Evolutionary conservation across 1,140 invertebrate species (phyloP).

Genomic region (Drosophila parabipectinata): DNA sequence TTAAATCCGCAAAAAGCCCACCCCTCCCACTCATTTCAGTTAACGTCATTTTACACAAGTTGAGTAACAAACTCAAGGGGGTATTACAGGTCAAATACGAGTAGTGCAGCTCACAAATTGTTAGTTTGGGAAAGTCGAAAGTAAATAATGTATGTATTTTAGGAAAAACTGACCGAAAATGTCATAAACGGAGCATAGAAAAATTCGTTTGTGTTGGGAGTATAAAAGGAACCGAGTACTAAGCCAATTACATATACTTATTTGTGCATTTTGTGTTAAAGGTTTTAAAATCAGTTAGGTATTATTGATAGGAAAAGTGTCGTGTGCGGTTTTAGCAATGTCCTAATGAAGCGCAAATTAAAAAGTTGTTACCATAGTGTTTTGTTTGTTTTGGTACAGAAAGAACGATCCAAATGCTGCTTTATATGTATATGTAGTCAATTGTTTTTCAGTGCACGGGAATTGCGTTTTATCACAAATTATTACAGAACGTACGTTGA

Average conservation of each 20-base stretch:
- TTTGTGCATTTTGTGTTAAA: slow-evolving; percentile 63
- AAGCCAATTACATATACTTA: slow-evolving; percentile 26
- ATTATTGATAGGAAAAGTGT: slow-evolving; percentile 56
- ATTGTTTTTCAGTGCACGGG: slow-evolving; percentile 46
- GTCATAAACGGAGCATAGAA: slow-evolving; percentile 43
- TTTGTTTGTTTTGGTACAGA: slow-evolving; percentile 43
- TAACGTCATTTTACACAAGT: slow-evolving; percentile 1
- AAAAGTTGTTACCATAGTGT: slow-evolving; percentile 59
- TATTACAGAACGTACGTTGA: background rate
- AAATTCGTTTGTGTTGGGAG: slow-evolving; percentile 71
- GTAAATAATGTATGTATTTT: slow-evolving; percentile 21
- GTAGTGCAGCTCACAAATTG: slow-evolving; percentile 27
- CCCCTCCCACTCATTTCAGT: slow-evolving; percentile 14
- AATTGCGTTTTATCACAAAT: slow-evolving; percentile 52
- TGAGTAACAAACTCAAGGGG: background rate
- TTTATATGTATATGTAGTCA: slow-evolving; percentile 20
- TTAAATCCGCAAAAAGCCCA: slow-evolving; percentile 8
- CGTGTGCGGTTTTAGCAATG: slow-evolving; percentile 42
- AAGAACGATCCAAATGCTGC: slow-evolving; percentile 46
- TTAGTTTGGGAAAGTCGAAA: slow-evolving; percentile 39
- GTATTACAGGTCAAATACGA: background rate
- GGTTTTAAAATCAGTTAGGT: slow-evolving; percentile 48
- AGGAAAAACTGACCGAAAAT: slow-evolving; percentile 12
- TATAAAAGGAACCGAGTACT: slow-evolving; percentile 54
- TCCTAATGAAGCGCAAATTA: slow-evolving; percentile 42